Evolutionary conservation across 1,140 invertebrate genomes (phyloP), one percentile per base, ranked within the genome.

Genomic region (Solen grandis): DNA sequence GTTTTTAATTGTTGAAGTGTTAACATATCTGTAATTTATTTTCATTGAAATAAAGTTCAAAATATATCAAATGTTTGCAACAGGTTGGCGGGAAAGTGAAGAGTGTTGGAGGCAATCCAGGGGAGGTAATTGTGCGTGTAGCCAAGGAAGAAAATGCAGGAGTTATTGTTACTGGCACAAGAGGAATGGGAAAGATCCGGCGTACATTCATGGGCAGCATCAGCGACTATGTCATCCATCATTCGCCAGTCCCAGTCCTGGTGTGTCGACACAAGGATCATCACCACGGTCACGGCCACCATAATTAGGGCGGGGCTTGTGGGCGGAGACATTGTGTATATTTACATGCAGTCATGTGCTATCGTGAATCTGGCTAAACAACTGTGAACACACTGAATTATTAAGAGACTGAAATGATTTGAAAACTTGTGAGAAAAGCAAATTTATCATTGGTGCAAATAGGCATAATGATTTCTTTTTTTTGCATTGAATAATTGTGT

Each of bases 161-260:
- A 14, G 22, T 91, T 50, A 90, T 92, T 27, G 90, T 92, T 31
- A 87, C 87, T 5, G 91, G 91, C 22, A 87, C 90, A 2, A 81
- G 91, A 22, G 91, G 91, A 19, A 88, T 91, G 86, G 89, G 88
- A 2, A 86, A 84, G 60, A 81, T 91, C 13, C 65, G 90, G 13
- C 85, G 91, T 16, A 89, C 89, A 14, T 81, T 91, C 38, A 70
- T 92, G 8, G 90, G 91, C 60, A 90, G 89, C 41, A 87, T 92
- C 57, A 89, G 88, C 57, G 90, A 91, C 80, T 92, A 91, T 79
- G 84, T 91, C 57, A 88, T 92, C 16, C 89, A 90, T 66, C 89
- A 92, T 72, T 76, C 90, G 2, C 85, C 88, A 66, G 81, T 91
- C 19, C 90, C 91, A 19, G 90, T 91, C 0, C 74, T 90, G 31